A percentile compares a stretch with the other conserved stretches of the same genome.
These are phyloP conservation scores for Montipora cactus DNA, from an alignment of 64 coral and sea anemone genomes.

Conservation along the genomic window DNA sequence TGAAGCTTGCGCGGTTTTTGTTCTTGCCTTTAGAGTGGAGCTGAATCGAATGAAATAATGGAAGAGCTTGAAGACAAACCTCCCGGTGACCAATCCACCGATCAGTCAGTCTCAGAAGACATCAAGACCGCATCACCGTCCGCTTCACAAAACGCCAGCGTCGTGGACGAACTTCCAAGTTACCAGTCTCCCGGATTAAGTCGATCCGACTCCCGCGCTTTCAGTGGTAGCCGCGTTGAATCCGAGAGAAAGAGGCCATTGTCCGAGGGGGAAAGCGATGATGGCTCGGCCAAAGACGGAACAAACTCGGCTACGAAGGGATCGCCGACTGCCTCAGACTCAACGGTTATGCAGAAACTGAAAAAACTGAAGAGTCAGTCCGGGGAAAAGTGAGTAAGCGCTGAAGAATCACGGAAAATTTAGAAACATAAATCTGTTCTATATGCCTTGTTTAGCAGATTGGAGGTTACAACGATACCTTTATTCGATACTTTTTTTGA, in stretches of 20 bases:
- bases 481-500: too few species aligned
- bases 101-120: conserved; percentile 18
- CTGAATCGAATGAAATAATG: conserved; percentile 14
- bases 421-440: too few species aligned
- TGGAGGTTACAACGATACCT: too few species aligned
- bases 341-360: conserved; percentile 82
- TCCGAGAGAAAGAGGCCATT: conserved; percentile 73
- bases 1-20: not conserved
- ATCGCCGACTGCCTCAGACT: conserved; percentile 71
- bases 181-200: conserved; percentile 70
- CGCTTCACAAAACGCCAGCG: conserved; percentile 41
- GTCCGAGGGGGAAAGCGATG: conserved; percentile 93
- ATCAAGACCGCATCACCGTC: conserved; percentile 33
- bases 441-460: too few species aligned
- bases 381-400: conserved; percentile 79
- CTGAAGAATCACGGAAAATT: too few species aligned
- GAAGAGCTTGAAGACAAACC: conserved; percentile 72
- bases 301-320: conserved; percentile 28
- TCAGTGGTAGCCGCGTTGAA: conserved; percentile 18
- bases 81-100: conserved; percentile 50
- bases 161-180: conserved; percentile 78
- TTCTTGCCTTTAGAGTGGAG: conserved; percentile 11
- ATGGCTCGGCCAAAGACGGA: conserved; percentile 70
- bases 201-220: conserved; percentile 62
- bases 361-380: conserved; percentile 87